A percentile compares a stretch with the other conserved stretches of the same genome.
Evolutionary conservation across 2,797 vertebrate species (phyloP).

Genomic region (Chelidonichthys spinosus): DNA sequence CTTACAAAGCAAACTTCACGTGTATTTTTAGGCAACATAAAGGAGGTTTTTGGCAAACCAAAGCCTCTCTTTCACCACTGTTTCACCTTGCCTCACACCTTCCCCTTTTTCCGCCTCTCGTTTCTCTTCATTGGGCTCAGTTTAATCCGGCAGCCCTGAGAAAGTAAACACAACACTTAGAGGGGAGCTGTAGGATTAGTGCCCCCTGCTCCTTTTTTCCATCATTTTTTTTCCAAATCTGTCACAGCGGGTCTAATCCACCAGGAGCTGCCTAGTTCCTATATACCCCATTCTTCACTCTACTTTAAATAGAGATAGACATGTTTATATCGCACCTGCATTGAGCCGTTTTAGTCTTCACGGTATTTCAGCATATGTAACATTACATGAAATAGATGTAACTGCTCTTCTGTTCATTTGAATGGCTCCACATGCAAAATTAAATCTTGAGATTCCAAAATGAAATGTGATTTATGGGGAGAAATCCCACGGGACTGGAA

Average conservation of each 20-base stretch:
- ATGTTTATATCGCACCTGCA: slow-evolving; percentile 35
- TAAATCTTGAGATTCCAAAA: background rate
- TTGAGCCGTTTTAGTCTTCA: slow-evolving; percentile 6
- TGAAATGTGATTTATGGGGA: slow-evolving; percentile 3
- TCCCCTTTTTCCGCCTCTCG: slow-evolving; percentile 54
- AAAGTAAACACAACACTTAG: slow-evolving; percentile 80
- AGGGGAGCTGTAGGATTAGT: slow-evolving; percentile 71
- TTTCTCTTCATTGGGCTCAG: slow-evolving; percentile 59
- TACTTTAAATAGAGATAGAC: slow-evolving; percentile 34
- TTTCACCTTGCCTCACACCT: slow-evolving; percentile 35
- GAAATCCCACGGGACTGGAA: background rate
- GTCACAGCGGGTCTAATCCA: slow-evolving; percentile 34
- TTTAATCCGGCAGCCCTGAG: slow-evolving; percentile 77
- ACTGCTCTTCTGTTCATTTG: background rate
- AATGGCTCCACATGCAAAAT: background rate
- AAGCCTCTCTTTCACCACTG: too few species aligned
- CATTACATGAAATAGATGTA: background rate
- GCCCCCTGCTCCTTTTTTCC: slow-evolving; percentile 57
- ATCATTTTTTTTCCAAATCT: slow-evolving; percentile 38
- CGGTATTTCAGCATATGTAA: slow-evolving; percentile 3
- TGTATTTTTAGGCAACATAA: slow-evolving; percentile 8
- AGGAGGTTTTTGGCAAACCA: slow-evolving; percentile 28
- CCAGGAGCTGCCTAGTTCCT: slow-evolving; percentile 19
- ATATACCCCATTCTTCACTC: slow-evolving; percentile 38
- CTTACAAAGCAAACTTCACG: slow-evolving; percentile 8